phyloP scores from a whole-genome alignment of 2,113 vertebrate species.

The Sinocyclocheilus rhinocerous region DNA sequence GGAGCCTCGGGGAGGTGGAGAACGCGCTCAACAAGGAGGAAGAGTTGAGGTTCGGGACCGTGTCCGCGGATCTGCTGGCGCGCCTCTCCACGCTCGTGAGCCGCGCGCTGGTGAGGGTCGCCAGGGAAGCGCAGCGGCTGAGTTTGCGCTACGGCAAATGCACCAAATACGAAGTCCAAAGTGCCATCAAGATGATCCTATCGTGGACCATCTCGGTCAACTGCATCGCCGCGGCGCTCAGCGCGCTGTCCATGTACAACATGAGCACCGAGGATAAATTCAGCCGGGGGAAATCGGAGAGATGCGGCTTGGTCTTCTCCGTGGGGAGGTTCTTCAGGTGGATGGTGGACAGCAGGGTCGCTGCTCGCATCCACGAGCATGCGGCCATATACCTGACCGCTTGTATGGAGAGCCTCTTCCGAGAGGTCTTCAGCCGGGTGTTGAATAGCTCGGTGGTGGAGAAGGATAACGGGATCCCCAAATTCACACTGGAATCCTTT shows the following conservation, averaged over 20 bases:
- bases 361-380: constrained; percentile 92
- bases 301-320: constrained; percentile 91
- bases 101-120: constrained; percentile 88
- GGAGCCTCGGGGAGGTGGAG: constrained; percentile 94
- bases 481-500: constrained; percentile 86
- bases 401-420: constrained; percentile 92
- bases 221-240: constrained; percentile 87
- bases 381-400: constrained; percentile 95
- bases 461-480: constrained; percentile 80
- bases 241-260: constrained; percentile 92
- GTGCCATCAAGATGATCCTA: constrained; percentile 89
- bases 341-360: constrained; percentile 95
- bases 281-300: constrained; percentile 88
- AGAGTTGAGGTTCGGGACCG: constrained; percentile 73
- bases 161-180: constrained; percentile 94
- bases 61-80: constrained; percentile 84
- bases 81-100: constrained; percentile 87
- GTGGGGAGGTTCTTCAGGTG: constrained; percentile 97
- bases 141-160: constrained; percentile 96
- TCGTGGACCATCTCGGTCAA: constrained; percentile 87
- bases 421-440: constrained; percentile 85
- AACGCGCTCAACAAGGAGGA: constrained; percentile 82
- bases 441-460: constrained; percentile 75
- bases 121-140: constrained; percentile 90
- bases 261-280: constrained; percentile 97